Evolutionary conservation across 2,888 invertebrate species (phyloP).

Genomic region (Eupithecia exiguata): DNA sequence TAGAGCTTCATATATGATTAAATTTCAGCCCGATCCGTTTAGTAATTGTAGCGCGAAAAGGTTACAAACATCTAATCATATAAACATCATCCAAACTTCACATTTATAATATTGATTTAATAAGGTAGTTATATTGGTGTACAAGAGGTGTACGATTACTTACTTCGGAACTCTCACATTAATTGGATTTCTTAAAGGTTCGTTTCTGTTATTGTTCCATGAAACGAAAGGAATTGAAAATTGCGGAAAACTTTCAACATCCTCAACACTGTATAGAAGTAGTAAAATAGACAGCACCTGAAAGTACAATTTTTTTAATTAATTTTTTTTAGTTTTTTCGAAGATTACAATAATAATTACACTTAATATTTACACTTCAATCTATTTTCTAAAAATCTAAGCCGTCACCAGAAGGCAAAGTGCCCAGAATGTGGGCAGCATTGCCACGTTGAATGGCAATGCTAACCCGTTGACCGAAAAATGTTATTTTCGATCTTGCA

Average conservation of each 20-base stretch:
- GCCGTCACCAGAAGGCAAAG: too few species aligned
- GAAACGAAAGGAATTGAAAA: constrained; percentile 28
- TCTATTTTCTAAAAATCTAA: too few species aligned
- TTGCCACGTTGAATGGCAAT: too few species aligned
- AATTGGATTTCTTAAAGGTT: constrained; percentile 10
- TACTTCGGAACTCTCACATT: constrained; percentile 22
- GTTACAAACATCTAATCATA: not conserved
- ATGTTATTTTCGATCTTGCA: not conserved
- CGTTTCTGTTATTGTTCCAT: constrained; percentile 18
- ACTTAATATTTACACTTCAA: too few species aligned
- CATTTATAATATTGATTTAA: not conserved
- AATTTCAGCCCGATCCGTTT: not conserved
- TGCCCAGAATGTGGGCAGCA: too few species aligned
- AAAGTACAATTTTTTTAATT: constrained; percentile 10
- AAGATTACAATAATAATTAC: too few species aligned
- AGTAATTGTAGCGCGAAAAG: not conserved
- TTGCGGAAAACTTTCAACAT: constrained; percentile 23
- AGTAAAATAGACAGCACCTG: constrained; percentile 21
- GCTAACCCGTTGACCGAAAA: too few species aligned
- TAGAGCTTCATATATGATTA: not conserved
- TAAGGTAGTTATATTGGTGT: not conserved
- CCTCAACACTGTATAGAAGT: not conserved
- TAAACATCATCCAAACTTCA: not conserved
- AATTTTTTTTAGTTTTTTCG: too few species aligned
- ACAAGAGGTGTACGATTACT: constrained; percentile 1